Percentiles rank a stretch among this genome's conserved stretches.
Evolutionary conservation across 2,888 invertebrate species (phyloP).

Genomic region (Auanema freiburgensis): DNA sequence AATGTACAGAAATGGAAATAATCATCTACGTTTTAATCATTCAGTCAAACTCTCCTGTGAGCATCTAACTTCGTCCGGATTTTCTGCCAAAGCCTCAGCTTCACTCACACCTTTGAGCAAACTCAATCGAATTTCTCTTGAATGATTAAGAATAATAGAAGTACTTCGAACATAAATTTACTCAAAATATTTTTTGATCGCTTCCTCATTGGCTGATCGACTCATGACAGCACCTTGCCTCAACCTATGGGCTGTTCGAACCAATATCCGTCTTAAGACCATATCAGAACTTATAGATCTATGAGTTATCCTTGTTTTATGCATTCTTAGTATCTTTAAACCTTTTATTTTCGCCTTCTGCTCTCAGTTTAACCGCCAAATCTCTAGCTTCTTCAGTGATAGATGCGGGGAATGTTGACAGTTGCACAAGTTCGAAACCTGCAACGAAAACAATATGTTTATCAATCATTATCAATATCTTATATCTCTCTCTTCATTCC

Average conservation of each 20-base stretch:
- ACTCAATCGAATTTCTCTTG: slow-evolving; percentile 10
- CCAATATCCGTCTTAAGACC: slow-evolving; percentile 6
- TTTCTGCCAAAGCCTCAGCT: background rate
- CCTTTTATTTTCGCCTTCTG: slow-evolving; percentile 16
- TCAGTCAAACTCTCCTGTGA: too few relatives aligned
- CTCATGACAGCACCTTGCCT: slow-evolving; percentile 9
- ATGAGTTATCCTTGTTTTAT: background rate
- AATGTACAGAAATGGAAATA: too few relatives aligned
- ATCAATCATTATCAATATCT: background rate
- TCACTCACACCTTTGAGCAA: background rate
- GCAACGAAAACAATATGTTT: slow-evolving; percentile 8
- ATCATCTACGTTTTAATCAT: too few relatives aligned
- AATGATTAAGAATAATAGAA: too few relatives aligned
- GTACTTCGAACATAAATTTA: too few relatives aligned
- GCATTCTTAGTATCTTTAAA: background rate
- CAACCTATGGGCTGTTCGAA: slow-evolving; percentile 16
- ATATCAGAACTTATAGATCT: slow-evolving; percentile 7
- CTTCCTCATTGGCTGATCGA: background rate
- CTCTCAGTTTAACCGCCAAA: slow-evolving; percentile 36
- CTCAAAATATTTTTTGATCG: too few relatives aligned
- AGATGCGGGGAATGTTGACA: slow-evolving; percentile 65
- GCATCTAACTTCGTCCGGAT: too few relatives aligned
- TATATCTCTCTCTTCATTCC: background rate
- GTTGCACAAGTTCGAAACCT: slow-evolving; percentile 66
- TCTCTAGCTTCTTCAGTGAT: slow-evolving; percentile 63